Base-by-base conservation (phyloP, 92 coral and sea anemone species). In the Actinernus sp. region DNA sequence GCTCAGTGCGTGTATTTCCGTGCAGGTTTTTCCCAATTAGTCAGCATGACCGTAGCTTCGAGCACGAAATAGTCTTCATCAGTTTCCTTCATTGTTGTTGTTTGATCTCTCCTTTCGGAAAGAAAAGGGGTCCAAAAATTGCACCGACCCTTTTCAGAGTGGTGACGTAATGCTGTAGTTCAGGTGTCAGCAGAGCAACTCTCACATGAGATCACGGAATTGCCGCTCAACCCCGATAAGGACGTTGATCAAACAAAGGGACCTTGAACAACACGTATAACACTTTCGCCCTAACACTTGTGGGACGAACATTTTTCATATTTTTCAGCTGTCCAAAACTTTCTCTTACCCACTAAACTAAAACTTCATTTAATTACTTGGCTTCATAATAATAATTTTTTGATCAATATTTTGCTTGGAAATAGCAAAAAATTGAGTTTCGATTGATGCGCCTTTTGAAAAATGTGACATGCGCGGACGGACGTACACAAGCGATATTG, bases 191-290 rank as follows among this genome's bases (percentile, higher is more conserved):
- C 98, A 93, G 56, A 82, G 78, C 96, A 86, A 87, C 68, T 82
- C 98, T 93, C 98, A 85, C 98, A 57, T 41, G 33, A 48, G 98
- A 93, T 93, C 98, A 84, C 72, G 50, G 98, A 81, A 90, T 68
- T 77, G 96, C 76, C 83, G 84, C 93, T 88, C 91, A 61, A 71
- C 97, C 96, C 88, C 97, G 98, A 93, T 93, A 93, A 93, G 98
- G 97, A 93, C 98, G 98, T 90, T 79, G 47, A 13, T 3, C 4
- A 0, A 0, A 6, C 0, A 2, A 18, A 0, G 14, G 7, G 34
- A 4, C 9, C 12, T 20, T 21, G 22, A 2, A 0, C 12, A 39
- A 17, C 7, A 0, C 12, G 19, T 13, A 2, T 19, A 21, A 34
- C 32, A 1, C 3, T 0, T 9, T 2, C 36, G 34, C 16, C 11